A percentile compares a stretch with the other conserved stretches of the same genome.
These are phyloP conservation scores for Caenorhabditis sp. DNA, from an alignment of 2,888 invertebrate genomes.

Conservation along the genomic window DNA sequence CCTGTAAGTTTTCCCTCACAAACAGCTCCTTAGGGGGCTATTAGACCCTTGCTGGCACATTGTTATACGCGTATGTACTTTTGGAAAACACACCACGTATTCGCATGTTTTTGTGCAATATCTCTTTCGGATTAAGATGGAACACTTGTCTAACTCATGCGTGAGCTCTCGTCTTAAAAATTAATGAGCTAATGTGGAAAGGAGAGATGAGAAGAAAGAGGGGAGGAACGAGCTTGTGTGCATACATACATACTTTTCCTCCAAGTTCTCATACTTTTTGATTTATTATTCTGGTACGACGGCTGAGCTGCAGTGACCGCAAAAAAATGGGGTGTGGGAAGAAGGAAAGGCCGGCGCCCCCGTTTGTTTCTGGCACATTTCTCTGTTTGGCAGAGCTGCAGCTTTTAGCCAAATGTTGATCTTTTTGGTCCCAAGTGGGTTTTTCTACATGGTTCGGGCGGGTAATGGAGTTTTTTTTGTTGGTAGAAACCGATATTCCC, in stretches of 20 bases:
- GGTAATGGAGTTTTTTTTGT: constrained; percentile 5
- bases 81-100: not conserved
- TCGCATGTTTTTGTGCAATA: not conserved
- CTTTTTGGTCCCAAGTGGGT: constrained; percentile 41
- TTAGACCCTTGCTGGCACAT: constrained; percentile 6
- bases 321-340: constrained; percentile 21
- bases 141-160: constrained; percentile 24
- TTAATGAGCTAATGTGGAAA: too few species aligned
- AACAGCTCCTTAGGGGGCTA: constrained; percentile 34
- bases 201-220: not conserved
- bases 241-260: not conserved
- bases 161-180: constrained; percentile 15
- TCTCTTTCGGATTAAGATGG: not conserved
- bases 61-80: too few species aligned
- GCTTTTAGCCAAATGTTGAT: constrained; percentile 42
- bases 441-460: too few species aligned
- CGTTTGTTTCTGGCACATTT: constrained; percentile 25
- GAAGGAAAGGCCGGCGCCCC: too few species aligned
- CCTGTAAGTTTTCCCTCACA: too few species aligned
- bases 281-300: constrained; percentile 47
- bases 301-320: too few species aligned
- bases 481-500: not conserved
- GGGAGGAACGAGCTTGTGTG: too few species aligned
- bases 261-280: constrained; percentile 19
- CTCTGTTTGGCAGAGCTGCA: not conserved